A percentile compares a stretch with the other conserved stretches of the same genome.
Evolutionary conservation across 30 jellyfish, hydroid and myxozoan genomes (phyloP).

Genomic region (Aurelia sp.): DNA sequence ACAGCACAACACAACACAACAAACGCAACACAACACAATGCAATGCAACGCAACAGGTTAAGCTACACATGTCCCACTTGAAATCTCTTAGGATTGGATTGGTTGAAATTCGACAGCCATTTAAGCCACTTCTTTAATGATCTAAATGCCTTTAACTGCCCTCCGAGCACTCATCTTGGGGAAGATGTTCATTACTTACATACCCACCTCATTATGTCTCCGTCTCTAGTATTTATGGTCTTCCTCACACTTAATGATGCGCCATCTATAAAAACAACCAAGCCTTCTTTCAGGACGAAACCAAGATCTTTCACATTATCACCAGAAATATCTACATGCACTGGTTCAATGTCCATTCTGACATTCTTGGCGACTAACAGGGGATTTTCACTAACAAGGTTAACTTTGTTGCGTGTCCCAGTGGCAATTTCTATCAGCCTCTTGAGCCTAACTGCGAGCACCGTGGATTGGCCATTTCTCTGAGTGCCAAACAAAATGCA

Average conservation of each 20-base stretch:
- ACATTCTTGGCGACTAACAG: constrained; percentile 54
- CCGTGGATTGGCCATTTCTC: constrained; percentile 40
- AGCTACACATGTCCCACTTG: too few relatives aligned
- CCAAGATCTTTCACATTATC: constrained; percentile 68
- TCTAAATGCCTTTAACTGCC: too few relatives aligned
- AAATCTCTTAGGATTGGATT: too few relatives aligned
- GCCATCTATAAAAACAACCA: constrained; percentile 59
- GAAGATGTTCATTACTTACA: not conserved
- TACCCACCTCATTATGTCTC: constrained; percentile 37
- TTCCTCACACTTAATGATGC: constrained; percentile 44
- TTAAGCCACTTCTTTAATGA: too few relatives aligned
- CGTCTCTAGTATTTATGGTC: constrained; percentile 44
- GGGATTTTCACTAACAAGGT: constrained; percentile 69
- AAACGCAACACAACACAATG: too few relatives aligned
- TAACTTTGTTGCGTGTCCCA: constrained; percentile 61
- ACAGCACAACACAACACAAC: too few relatives aligned
- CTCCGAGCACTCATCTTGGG: too few relatives aligned
- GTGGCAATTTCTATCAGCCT: constrained; percentile 66
- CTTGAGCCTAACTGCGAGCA: constrained; percentile 57
- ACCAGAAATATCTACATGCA: constrained; percentile 38
- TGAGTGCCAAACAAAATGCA: constrained; percentile 58
- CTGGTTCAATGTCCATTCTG: constrained; percentile 26
- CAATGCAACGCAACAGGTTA: too few relatives aligned
- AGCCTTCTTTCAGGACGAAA: constrained; percentile 56
- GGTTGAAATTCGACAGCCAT: too few relatives aligned